These are phyloP conservation scores for Paralichthys olivaceus DNA, from an alignment of 2,113 vertebrate genomes.

Conservation along the genomic window DNA sequence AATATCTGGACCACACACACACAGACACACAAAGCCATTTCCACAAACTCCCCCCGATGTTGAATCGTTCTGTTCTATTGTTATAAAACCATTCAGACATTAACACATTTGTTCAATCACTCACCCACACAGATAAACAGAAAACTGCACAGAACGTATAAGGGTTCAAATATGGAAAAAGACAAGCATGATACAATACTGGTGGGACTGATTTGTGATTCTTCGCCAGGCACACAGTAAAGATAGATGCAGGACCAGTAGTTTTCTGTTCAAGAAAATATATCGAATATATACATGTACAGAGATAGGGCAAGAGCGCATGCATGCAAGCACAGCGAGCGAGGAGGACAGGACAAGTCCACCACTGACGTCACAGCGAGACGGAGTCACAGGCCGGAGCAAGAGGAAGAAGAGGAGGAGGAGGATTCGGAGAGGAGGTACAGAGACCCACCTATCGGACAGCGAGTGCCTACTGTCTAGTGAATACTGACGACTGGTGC, in stretches of 20 bases:
- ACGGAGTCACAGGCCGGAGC: slow-evolving; percentile 85
- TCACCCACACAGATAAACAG: slow-evolving; percentile 50
- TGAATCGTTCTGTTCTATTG: slow-evolving; percentile 34
- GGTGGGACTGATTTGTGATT: slow-evolving; percentile 32
- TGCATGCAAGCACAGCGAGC: slow-evolving; percentile 86
- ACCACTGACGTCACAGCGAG: slow-evolving; percentile 86
- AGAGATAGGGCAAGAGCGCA: slow-evolving; percentile 78
- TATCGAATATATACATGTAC: slow-evolving; percentile 60
- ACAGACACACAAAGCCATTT: slow-evolving; percentile 20
- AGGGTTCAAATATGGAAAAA: slow-evolving; percentile 30
- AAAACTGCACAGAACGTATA: slow-evolving; percentile 28
- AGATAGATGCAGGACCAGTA: slow-evolving; percentile 55
- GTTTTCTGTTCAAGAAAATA: slow-evolving; percentile 30
- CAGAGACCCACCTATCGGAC: slow-evolving; percentile 91
- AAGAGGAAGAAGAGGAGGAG: slow-evolving; percentile 61
- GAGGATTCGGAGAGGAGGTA: slow-evolving; percentile 76
- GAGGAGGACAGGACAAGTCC: slow-evolving; percentile 85
- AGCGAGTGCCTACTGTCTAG: slow-evolving; percentile 94
- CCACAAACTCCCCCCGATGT: slow-evolving; percentile 45
- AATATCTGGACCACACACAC: slow-evolving; percentile 11
- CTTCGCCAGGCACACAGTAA: slow-evolving; percentile 52
- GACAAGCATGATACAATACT: slow-evolving; percentile 31
- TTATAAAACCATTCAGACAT: slow-evolving; percentile 29
- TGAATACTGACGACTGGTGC: slow-evolving; percentile 91
- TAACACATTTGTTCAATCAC: slow-evolving; percentile 21